Base-by-base conservation (phyloP, 2,888 invertebrate genomes). In the Acanthoscelides obtectus region DNA sequence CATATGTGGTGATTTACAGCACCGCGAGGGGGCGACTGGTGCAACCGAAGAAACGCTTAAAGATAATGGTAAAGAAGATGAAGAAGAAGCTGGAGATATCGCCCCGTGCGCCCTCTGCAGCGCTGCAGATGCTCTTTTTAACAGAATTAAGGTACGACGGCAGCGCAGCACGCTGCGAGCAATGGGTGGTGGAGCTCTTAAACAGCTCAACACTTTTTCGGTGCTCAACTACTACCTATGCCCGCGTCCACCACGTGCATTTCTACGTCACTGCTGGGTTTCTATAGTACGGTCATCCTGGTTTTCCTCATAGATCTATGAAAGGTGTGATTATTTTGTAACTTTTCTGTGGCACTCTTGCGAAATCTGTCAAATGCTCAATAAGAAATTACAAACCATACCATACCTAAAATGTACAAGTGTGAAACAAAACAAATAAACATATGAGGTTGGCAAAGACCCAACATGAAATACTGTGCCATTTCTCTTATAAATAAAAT, bases 71-170 rank as follows among this genome's bases (percentile, higher is more conserved):
- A 8, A 25, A 25, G 25, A 25, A 25, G 25, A 45, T 45, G 45
- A 45, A 45, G 45, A 45, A 6, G 45, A 45, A 45, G 45, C 6
- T 12, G 17, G 45, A 45, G 17, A 12, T 45, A 45, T 45, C 45
- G 45, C 17, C 8, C 45, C 45, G 45, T 4, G 45, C 45, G 45
- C 45, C 45, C 45, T 45, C 45, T 45, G 17, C n/a, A n/a, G n/a
- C 45, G 45, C 45, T 5, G 25, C 25, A 45, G 45, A 45, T 45
- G 77, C 76, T 77, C 79, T 80, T 79, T 80, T 80, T 79, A 80
- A 80, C 78, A 77, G 80, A 80, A 81, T 80, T 80, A 80, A 81
- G 79, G 78, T 77, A 80, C n/a, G n/a, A n/a, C 80, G 77, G 80
- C 80, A 79, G 80, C 81, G 74, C 73, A 70, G 68, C 81, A 75